Percentiles rank a stretch among this genome's conserved stretches.
These are phyloP conservation scores for Halyomorpha halys DNA, from an alignment of 1,140 invertebrate species.

Conservation along the genomic window DNA sequence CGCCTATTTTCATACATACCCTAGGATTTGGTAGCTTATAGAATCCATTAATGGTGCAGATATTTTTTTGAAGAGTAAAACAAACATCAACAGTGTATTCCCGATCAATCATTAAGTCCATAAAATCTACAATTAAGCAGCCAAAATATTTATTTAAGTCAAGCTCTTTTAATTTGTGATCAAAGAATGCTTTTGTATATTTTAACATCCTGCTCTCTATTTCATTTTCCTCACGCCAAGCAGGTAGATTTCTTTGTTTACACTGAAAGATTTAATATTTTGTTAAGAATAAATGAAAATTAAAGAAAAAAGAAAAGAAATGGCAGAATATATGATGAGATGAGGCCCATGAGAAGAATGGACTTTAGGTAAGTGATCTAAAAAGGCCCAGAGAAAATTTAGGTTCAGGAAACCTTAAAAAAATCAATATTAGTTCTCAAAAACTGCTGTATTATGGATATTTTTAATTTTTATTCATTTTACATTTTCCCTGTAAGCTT, in stretches of 20 bases:
- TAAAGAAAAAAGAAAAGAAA: too few species aligned
- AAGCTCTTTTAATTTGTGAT: neutral
- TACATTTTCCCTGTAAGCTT: too few species aligned
- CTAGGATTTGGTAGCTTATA: neutral
- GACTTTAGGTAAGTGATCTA: too few species aligned
- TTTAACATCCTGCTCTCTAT: neutral
- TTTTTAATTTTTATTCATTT: too few species aligned
- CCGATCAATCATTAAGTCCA: neutral
- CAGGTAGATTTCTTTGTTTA: neutral
- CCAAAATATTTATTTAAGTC: neutral
- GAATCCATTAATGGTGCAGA: neutral
- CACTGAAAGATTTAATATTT: neutral
- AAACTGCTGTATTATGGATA: too few species aligned
- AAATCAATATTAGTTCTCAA: too few species aligned
- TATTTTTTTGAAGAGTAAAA: neutral
- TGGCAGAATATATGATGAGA: too few species aligned
- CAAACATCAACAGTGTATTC: slow-evolving; percentile 4
- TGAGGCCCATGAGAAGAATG: too few species aligned
- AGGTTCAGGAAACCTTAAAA: too few species aligned
- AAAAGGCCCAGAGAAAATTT: too few species aligned
- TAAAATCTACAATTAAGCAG: neutral
- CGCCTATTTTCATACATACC: neutral
- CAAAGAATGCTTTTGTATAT: slow-evolving; percentile 3
- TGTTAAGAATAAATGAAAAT: too few species aligned
- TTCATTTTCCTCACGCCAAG: neutral